Base-by-base conservation (phyloP, 2,797 vertebrate species). In the Falco naumanni region DNA sequence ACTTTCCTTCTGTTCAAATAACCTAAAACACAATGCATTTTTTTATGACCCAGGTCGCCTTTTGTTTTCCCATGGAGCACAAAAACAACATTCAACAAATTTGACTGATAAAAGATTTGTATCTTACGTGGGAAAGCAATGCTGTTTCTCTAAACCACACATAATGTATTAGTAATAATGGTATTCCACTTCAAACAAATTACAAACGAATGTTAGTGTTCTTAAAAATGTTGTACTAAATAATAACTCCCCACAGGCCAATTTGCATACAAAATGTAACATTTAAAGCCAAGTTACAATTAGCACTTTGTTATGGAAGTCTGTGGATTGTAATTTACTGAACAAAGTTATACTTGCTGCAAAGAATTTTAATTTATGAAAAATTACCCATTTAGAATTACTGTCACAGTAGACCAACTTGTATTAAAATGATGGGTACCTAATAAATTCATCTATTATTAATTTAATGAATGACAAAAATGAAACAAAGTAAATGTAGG, bases 211-310 rank as follows among this genome's bases (percentile, higher is more conserved):
- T 97, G 90, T 97, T 96, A 94, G 91, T 93, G 88, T 95, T 97
- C 94, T 88, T 97, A 97, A 96, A 95, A 97, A 95, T 89, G 84
- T 96, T 94, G 94, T 86, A 96, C 94, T 89, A 97, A 97, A 95
- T 97, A 97, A 97, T 96, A 97, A 97, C 93, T 98, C 97, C 97
- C 96, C 88, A 87, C 69, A 88, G 97, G 65, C 96, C 93, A 97
- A 97, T 97, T 83, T 98, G 95, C 97, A 98, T 97, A 95, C 92
- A 97, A 97, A 98, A 97, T 96, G 65, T 96, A 97, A 96, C 95
- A 97, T 97, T 97, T 98, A 97, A 97, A 98, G 90, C 95, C 96
- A 98, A 97, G 76, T 95, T 97, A 97, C 97, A 97, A 97, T 98
- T 97, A 98, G 92, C 77, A 96, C 87, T 98, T 97, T 97, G 94